Conservation (phyloP, 1,140 invertebrate genomes). For the Trichonephila clavata region DNA sequence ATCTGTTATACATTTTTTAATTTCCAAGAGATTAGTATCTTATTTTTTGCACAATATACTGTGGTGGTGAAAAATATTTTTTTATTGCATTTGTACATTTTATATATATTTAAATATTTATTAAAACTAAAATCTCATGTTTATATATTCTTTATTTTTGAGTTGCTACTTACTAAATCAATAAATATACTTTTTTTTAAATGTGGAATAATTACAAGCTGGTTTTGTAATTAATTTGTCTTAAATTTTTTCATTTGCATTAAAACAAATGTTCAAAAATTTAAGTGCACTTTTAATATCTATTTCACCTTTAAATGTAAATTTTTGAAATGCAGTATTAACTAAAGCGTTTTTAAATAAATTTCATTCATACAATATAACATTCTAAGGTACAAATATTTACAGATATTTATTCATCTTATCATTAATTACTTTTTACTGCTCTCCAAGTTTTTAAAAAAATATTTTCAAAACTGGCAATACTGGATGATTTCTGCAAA, state of each 20-base stretch:
- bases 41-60: slow-evolving; percentile 4
- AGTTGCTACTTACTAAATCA: no score
- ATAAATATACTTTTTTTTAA: no score
- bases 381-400: no score
- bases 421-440: background rate
- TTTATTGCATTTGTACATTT: slow-evolving; percentile 28
- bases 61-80: slow-evolving; percentile 19
- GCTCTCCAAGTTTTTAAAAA: slow-evolving; percentile 9
- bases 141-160: background rate
- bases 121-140: slow-evolving; percentile 1
- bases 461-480: slow-evolving; percentile 54
- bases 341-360: no score
- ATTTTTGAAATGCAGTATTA: no score
- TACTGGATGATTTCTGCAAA: background rate
- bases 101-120: slow-evolving; percentile 4
- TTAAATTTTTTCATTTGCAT: no score
- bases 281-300: no score
- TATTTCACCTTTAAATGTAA: no score
- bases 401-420: background rate
- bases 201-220: no score
- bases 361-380: no score
- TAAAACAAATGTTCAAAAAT: no score
- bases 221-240: no score
- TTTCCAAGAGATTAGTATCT: background rate
- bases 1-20: background rate